These are phyloP conservation scores for Denticeps clupeoides DNA, from an alignment of 2,797 vertebrate species.

Conservation along the genomic window DNA sequence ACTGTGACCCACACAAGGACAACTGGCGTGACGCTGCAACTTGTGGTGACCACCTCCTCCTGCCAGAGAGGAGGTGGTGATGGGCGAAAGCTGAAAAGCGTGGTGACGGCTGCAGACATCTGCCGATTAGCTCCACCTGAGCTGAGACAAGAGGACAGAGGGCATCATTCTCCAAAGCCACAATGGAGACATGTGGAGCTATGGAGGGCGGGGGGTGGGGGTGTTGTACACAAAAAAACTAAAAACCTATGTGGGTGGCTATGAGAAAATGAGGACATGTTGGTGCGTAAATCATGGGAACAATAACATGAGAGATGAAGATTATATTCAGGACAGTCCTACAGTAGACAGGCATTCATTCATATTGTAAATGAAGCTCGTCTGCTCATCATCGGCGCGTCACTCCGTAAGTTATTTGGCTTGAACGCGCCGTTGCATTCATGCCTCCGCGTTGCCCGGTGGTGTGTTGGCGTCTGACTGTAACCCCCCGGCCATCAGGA, in stretches of 20 bases:
- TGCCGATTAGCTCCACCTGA: slow-evolving; percentile 33
- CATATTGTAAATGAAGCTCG: too few species aligned
- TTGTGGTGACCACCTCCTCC: slow-evolving; percentile 11
- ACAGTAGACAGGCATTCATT: too few species aligned
- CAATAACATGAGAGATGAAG: too few species aligned
- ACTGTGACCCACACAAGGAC: slow-evolving; percentile 37
- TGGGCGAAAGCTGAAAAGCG: slow-evolving; percentile 8
- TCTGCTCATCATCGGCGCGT: too few species aligned
- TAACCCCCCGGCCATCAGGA: too few species aligned
- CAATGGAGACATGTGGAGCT: not conserved
- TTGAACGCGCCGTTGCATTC: too few species aligned
- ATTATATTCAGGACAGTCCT: too few species aligned
- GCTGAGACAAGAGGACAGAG: slow-evolving; percentile 3
- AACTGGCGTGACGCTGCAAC: slow-evolving; percentile 24
- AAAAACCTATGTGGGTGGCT: not conserved
- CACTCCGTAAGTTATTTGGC: too few species aligned
- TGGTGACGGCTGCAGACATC: slow-evolving; percentile 20
- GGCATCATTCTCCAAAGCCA: slow-evolving; percentile 7
- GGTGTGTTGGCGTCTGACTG: too few species aligned
- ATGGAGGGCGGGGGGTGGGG: not conserved
- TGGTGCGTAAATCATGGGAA: too few species aligned
- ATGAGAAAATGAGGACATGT: not conserved
- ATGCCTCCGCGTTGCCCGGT: too few species aligned
- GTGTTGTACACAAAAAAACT: not conserved
- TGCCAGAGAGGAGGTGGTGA: slow-evolving; percentile 14